phyloP scores from a whole-genome alignment of 2,888 invertebrate genomes.

The Aethes cnicana region DNA sequence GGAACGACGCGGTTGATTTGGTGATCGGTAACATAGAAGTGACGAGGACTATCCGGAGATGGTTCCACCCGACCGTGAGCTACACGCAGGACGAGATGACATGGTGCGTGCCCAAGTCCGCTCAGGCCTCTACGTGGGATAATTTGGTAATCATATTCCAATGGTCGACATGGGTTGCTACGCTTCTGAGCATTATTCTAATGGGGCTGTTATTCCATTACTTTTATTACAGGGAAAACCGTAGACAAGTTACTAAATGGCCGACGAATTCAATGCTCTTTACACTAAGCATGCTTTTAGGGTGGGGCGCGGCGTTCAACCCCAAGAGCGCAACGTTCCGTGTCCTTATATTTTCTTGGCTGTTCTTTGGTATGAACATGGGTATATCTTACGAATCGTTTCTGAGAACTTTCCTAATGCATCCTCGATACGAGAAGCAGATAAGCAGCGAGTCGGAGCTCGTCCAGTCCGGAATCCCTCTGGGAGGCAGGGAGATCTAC shows the following conservation, averaged over 20 bases:
- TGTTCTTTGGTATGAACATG: conserved; percentile 76
- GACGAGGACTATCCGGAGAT: conserved; percentile 64
- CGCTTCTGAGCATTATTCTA: conserved; percentile 56
- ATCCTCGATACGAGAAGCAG: conserved; percentile 77
- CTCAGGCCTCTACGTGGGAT: conserved; percentile 70
- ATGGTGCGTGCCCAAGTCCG: conserved; percentile 71
- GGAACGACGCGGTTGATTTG: conserved; percentile 61
- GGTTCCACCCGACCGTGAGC: conserved; percentile 73
- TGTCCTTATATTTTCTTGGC: conserved; percentile 71
- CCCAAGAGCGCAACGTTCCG: conserved; percentile 68
- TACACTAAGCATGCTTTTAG: conserved; percentile 74
- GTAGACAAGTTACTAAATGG: conserved; percentile 61
- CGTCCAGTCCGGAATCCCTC: conserved; percentile 65
- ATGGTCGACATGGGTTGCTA: conserved; percentile 72
- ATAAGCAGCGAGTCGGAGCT: conserved; percentile 72
- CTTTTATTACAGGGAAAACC: conserved; percentile 62
- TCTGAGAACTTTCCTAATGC: conserved; percentile 77
- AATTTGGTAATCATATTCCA: conserved; percentile 76
- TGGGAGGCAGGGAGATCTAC: conserved; percentile 77
- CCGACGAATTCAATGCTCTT: conserved; percentile 72
- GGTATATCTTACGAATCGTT: conserved; percentile 77
- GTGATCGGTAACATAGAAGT: conserved; percentile 77
- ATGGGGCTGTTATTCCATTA: conserved; percentile 69
- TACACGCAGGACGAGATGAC: conserved; percentile 79
- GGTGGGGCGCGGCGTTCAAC: conserved; percentile 69